Conservation (phyloP, 2,113 vertebrate genomes). For the Erythrolamprus reginae region DNA sequence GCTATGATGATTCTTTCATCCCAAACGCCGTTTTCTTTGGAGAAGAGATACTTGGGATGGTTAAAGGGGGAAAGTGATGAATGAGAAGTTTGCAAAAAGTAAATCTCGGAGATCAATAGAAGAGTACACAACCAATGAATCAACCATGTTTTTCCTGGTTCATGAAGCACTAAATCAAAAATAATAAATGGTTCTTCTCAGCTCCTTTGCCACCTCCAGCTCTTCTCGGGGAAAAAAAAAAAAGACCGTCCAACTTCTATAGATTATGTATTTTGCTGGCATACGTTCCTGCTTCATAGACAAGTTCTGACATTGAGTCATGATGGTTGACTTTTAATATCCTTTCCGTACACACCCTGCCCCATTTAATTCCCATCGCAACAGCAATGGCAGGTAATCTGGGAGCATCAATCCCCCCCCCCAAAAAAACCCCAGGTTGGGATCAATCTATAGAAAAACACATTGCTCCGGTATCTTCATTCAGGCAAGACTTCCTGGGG, state of each 20-base stretch:
- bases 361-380: constrained; percentile 42
- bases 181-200: constrained; percentile 51
- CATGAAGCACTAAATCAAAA: constrained; percentile 57
- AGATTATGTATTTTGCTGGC: constrained; percentile 35
- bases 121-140: constrained; percentile 57
- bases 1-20: constrained; percentile 5
- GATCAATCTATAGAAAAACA: background rate
- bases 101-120: constrained; percentile 58
- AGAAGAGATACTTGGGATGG: background rate
- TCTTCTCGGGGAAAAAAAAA: constrained; percentile 2
- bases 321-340: constrained; percentile 48
- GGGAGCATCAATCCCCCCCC: background rate
- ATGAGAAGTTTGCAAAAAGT: constrained; percentile 62
- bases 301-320: constrained; percentile 55
- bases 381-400: background rate
- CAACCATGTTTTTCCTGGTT: constrained; percentile 51
- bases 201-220: constrained; percentile 18
- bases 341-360: constrained; percentile 22
- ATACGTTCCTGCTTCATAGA: constrained; percentile 30
- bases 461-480: background rate
- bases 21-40: constrained; percentile 18
- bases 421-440: background rate
- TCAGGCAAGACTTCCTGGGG: background rate
- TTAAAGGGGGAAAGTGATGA: constrained; percentile 47
- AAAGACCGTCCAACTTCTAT: constrained; percentile 25